Evolutionary conservation across 2,888 invertebrate species (phyloP).

Genomic region (Coremacera marginata): DNA sequence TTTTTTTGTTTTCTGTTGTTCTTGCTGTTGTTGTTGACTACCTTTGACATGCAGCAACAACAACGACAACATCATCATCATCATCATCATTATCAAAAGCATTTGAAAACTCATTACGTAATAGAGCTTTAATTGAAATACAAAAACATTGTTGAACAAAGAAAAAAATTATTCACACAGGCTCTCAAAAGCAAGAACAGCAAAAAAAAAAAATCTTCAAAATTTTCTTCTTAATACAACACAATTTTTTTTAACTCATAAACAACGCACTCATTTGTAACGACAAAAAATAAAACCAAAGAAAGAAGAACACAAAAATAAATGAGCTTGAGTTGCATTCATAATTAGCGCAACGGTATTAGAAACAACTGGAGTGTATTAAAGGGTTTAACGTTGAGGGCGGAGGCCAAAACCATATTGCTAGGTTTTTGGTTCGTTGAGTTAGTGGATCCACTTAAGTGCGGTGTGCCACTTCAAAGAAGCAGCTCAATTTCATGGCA

Average conservation of each 20-base stretch:
- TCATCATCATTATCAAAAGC: neutral
- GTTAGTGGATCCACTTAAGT: neutral
- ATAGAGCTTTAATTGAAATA: neutral
- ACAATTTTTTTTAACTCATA: neutral
- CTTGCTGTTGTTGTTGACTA: neutral
- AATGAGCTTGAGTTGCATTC: slow-evolving; percentile 27
- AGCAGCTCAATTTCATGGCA: slow-evolving; percentile 64
- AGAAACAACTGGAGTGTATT: too few relatives aligned
- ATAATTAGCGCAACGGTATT: slow-evolving; percentile 20
- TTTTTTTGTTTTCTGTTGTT: too few relatives aligned
- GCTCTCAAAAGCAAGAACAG: neutral
- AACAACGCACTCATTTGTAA: slow-evolving; percentile 17
- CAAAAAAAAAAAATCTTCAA: neutral
- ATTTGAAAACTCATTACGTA: slow-evolving; percentile 1
- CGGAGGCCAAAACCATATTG: neutral
- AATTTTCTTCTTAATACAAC: neutral
- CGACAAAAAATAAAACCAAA: neutral
- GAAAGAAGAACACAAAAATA: neutral
- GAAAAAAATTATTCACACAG: slow-evolving; percentile 1
- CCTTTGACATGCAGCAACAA: neutral
- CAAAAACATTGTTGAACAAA: neutral
- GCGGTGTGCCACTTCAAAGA: slow-evolving; percentile 62
- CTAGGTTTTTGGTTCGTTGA: slow-evolving; percentile 2
- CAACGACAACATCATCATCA: neutral
- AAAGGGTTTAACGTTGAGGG: neutral